Evolutionary conservation across 2,113 vertebrate species (phyloP), one percentile per base, ranked within the genome.

Genomic region (Himantopus leucocephalus): DNA sequence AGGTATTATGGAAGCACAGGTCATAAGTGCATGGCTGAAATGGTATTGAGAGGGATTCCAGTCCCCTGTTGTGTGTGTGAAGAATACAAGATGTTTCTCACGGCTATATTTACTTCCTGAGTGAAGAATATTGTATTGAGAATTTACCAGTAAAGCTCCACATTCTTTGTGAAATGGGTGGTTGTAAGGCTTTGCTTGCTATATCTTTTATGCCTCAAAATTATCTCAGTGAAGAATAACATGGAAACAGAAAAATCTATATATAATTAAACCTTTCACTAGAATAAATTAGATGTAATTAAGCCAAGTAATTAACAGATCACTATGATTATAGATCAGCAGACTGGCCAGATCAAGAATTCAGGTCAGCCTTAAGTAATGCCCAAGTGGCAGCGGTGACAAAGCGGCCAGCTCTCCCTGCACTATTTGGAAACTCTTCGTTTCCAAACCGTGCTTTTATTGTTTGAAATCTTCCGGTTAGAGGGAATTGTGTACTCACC

Each of bases 291-390:
- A 70, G 22, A 58, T 87, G 77, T 79, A 87, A 96, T 94, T 67
- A 95, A 91, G 22, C 8, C 24, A 81, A 92, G 53, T 55, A 91
- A 92, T 95, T 95, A 91, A 64, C 7, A 11, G 73, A 77, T 77
- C 39, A 9, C 50, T 75, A 32, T 56, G 64, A 78, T 74, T 90
- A 71, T 34, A 90, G 55, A 94, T 89, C 39, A 91, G 87, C 76
- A 85, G 80, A 78, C 73, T 19, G 43, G 48, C 52, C 73, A 90
- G 73, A 86, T 85, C 70, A 94, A 89, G 80, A 96, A 94, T 84
- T 82, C 76, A 79, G 86, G 91, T 94, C 73, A 78, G 56, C 58
- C 73, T 94, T 94, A 83, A 72, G 53, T 66, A 82, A 87, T 58
- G 84, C 39, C 92, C 53, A 75, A 86, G 64, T 72, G 90, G n/a